phyloP scores from a whole-genome alignment of 1,140 invertebrate genomes.

The Micrasema longulum region DNA sequence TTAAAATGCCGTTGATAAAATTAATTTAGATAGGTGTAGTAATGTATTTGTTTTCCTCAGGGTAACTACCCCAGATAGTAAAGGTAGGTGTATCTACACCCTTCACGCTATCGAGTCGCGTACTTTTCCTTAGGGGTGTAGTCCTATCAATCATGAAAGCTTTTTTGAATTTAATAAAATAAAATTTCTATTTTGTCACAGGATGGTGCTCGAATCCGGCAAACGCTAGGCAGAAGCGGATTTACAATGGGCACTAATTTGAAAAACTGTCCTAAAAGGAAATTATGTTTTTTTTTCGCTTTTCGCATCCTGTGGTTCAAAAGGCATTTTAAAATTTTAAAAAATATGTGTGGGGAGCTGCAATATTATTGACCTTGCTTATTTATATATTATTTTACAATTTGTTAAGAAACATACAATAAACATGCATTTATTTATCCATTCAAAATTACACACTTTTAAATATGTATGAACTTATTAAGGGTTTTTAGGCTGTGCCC shows the following conservation, averaged over 20 bases:
- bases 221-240: constrained; percentile 38
- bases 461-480: no score
- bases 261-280: not conserved
- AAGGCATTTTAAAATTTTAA: not conserved
- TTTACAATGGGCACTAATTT: not conserved
- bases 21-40: no score
- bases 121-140: constrained; percentile 9
- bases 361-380: no score
- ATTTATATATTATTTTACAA: no score
- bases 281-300: not conserved
- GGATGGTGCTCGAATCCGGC: constrained; percentile 53
- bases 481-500: no score
- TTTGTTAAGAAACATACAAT: no score
- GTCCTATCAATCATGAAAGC: constrained; percentile 69
- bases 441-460: no score
- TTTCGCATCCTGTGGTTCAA: not conserved
- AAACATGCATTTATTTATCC: no score
- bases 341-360: no score
- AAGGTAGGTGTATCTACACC: not conserved
- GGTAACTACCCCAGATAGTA: no score
- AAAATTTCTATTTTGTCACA: constrained; percentile 71
- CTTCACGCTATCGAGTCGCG: not conserved
- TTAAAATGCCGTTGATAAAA: no score
- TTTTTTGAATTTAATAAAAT: constrained; percentile 72
- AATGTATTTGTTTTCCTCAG: no score